Evolutionary conservation across 1,140 invertebrate species (phyloP), one percentile per base, ranked within the genome.

Genomic region (Drosophila dunni): DNA sequence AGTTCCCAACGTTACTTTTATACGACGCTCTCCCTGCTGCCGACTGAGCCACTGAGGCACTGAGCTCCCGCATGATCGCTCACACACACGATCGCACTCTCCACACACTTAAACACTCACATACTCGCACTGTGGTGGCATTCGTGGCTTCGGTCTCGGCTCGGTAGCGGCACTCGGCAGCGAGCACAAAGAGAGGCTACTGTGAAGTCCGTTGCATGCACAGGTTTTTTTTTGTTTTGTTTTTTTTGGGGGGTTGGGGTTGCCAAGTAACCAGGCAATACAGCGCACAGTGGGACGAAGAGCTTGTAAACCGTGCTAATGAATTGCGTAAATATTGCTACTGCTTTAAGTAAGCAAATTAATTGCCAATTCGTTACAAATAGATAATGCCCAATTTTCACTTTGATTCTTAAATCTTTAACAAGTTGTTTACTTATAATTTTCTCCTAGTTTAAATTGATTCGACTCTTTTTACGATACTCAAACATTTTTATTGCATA

Each of bases 181-280:
- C 72, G 79, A 46, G 79, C 88, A 83, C 74, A 90, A 90, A 90
- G 86, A 90, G 88, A 77, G 86, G 78, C 88, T 91, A 91, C 88
- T 81, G 83, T 90, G 57, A 79, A 76, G 54, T 53, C 60, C 82
- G 54, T 76, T 68, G 68, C 66, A 75, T 33, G 66, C 62, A 78
- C 66, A 67, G 44, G 66, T 72, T 77, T 61, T 46, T 29, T 29
- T 29, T 29, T 29, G 0, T 29, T 29, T 24, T 1, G 1, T 24
- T 24, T 24, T 4, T 29, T 29, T 29, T 29, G 3, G 1, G 46
- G 77, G 73, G 56, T 66, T 63, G 64, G 81, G 64, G 68, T 77
- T 66, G 63, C 13, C 64, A 44, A 44, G 56, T 50, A 62, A 51
- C 42, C 46, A 50, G 29, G 60, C 62, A 42, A 66, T 11, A 24